phyloP scores from a whole-genome alignment of 2,797 vertebrate species.

The Ceryle rudis region DNA sequence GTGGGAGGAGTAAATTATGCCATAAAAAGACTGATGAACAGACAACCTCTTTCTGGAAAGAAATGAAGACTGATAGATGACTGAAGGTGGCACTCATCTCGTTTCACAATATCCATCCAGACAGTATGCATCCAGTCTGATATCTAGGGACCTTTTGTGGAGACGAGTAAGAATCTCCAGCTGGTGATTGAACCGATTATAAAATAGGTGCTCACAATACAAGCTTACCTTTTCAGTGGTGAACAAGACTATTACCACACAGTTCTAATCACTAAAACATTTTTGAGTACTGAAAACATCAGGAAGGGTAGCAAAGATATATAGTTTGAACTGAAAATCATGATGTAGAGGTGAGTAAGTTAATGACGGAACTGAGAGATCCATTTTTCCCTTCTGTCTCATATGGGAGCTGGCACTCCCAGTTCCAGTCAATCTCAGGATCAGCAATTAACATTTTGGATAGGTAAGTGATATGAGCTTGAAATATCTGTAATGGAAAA shows the following conservation, averaged over 20 bases:
- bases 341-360: neutral
- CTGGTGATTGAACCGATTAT: neutral
- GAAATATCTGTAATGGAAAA: neutral
- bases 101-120: neutral
- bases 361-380: neutral
- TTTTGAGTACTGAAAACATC: neutral
- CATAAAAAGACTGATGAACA: neutral
- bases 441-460: neutral
- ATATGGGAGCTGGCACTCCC: accelerated
- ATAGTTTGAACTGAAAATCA: neutral
- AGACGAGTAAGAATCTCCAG: neutral
- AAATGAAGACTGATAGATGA: neutral
- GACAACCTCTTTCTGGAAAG: neutral
- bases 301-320: neutral
- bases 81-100: neutral
- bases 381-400: neutral
- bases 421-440: neutral
- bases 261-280: neutral
- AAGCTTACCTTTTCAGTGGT: neutral
- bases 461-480: neutral
- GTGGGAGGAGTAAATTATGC: neutral
- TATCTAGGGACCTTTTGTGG: neutral
- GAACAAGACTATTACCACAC: neutral
- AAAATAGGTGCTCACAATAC: neutral
- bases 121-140: neutral